phyloP scores from a whole-genome alignment of 2,113 vertebrate genomes.

The Lutjanus erythropterus region DNA sequence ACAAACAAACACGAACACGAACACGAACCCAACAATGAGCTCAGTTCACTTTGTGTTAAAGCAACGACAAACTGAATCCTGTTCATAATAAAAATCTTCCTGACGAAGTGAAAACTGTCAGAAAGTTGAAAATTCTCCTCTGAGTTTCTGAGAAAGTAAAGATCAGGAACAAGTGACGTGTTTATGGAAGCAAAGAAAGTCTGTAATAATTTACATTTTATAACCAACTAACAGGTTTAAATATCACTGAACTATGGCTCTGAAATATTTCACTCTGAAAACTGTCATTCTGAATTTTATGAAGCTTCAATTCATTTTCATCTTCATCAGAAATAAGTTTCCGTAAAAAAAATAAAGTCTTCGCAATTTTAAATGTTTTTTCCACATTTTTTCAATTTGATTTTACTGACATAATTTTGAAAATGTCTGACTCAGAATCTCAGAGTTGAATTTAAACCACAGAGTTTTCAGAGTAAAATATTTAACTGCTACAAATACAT shows the following conservation, averaged over 20 bases:
- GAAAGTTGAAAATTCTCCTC: neutral
- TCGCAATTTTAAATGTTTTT: too few relatives aligned
- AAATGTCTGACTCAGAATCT: too few relatives aligned
- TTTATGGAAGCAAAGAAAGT: neutral
- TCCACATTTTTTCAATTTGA: too few relatives aligned
- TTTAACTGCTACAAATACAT: neutral
- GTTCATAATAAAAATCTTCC: neutral
- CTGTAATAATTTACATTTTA: neutral
- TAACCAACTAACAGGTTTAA: neutral
- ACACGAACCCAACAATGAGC: too few relatives aligned
- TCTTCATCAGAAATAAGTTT: too few relatives aligned
- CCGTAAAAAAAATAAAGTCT: too few relatives aligned
- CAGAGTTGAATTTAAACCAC: too few relatives aligned
- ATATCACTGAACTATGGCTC: neutral
- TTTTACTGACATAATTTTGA: too few relatives aligned
- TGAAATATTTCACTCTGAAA: neutral
- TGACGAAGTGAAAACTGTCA: neutral
- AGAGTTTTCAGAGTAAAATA: neutral
- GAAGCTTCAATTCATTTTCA: too few relatives aligned
- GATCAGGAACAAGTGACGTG: neutral
- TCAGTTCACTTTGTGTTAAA: neutral
- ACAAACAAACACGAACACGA: too few relatives aligned
- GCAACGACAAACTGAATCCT: neutral
- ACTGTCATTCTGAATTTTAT: too few relatives aligned
- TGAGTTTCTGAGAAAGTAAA: neutral